phyloP scores from a whole-genome alignment of 2,797 vertebrate genomes.

The Protonibea diacanthus region DNA sequence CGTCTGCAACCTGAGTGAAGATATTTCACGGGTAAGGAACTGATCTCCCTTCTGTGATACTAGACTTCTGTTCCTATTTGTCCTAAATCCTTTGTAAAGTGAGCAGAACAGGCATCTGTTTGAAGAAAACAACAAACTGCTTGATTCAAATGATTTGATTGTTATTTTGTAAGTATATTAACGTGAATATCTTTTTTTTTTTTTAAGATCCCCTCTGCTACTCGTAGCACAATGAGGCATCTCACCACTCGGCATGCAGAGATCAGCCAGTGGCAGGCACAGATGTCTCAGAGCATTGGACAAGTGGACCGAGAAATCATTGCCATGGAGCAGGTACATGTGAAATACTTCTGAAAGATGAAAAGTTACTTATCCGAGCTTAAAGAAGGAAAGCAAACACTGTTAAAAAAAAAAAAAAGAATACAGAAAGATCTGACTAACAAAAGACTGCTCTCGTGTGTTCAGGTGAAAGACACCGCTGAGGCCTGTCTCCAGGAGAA shows the following conservation, averaged over 20 bases:
- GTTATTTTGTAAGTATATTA: not conserved
- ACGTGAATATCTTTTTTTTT: not conserved
- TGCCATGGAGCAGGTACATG: constrained; percentile 38
- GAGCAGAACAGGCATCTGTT: not conserved
- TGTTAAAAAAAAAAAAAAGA: no score
- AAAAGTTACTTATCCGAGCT: not conserved
- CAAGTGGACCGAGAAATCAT: constrained; percentile 27
- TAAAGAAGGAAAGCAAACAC: no score
- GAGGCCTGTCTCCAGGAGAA: constrained; percentile 37
- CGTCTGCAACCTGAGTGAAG: not conserved
- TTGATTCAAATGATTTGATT: no score
- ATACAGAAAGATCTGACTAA: no score
- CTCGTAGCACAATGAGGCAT: constrained; percentile 25
- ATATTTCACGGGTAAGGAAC: constrained; percentile 24
- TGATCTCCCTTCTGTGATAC: not conserved
- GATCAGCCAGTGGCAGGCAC: constrained; percentile 44
- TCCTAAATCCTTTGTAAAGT: not conserved
- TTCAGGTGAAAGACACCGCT: constrained; percentile 37
- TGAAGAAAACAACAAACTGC: no score
- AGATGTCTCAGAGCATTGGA: constrained; percentile 27
- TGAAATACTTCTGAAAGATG: not conserved
- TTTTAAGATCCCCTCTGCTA: constrained; percentile 22
- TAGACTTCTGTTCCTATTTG: not conserved
- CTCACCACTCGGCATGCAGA: constrained; percentile 38
- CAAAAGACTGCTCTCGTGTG: not conserved